These are phyloP conservation scores for Caenorhabditis brenneri DNA, from an alignment of 1,140 invertebrate species.

Conservation along the genomic window DNA sequence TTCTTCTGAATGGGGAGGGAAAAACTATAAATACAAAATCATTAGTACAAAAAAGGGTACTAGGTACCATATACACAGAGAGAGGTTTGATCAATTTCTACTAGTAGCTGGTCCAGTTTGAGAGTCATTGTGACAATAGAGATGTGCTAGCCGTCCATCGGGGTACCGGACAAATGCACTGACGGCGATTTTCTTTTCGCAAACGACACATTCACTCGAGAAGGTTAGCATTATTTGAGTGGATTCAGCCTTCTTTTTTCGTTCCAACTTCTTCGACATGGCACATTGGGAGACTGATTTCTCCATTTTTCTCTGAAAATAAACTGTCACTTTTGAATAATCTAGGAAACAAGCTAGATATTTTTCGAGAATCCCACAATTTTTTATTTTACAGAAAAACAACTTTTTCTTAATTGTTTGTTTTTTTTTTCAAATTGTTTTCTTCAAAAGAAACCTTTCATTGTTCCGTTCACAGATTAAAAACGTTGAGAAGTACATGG, in stretches of 20 bases:
- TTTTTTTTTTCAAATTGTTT: no score
- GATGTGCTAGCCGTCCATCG: conserved; percentile 16
- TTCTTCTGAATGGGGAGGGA: background rate
- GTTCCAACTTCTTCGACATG: conserved; percentile 10
- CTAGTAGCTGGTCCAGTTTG: background rate
- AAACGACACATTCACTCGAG: background rate
- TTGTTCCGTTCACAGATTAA: no score
- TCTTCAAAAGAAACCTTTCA: no score
- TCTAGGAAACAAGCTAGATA: no score
- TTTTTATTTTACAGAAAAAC: no score
- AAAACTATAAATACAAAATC: background rate
- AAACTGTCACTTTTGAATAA: no score
- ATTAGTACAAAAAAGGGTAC: background rate
- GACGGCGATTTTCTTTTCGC: conserved; percentile 27
- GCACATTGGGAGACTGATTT: conserved; percentile 25
- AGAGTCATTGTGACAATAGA: background rate
- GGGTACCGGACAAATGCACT: conserved; percentile 16
- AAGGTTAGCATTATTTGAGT: background rate
- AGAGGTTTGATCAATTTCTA: background rate
- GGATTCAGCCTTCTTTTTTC: background rate
- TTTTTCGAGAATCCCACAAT: no score
- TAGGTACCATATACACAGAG: background rate
- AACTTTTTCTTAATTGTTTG: no score
- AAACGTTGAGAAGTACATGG: no score
- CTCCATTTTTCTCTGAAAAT: conserved; percentile 35